Evolutionary conservation across 2,888 invertebrate species (phyloP), one percentile per base, ranked within the genome.

Genomic region (Lissonota sp.): DNA sequence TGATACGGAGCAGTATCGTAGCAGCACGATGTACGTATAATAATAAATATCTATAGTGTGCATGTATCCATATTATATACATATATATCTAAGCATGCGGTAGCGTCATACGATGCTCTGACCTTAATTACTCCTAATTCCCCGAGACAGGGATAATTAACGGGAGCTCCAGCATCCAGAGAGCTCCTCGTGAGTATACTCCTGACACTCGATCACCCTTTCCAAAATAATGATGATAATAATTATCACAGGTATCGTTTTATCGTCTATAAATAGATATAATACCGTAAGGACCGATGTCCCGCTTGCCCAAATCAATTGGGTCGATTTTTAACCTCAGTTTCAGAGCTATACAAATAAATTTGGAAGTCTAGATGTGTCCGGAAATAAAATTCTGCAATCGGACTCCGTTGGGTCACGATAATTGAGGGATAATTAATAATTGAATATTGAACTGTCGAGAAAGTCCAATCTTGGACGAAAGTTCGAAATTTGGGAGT

Each of bases 91-190:
- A 66, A 57, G 40, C 49, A 60, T 26, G 26, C 26, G 26, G 74
- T 60, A 60, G 57, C 78, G 73, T 82, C 67, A 83, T 82, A 62
- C 79, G 66, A 75, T 55, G 72, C 71, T 51, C 42, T 80, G 71
- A 74, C 75, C 80, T 82, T 86, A 85, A 86, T 86, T 84, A 82
- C 85, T 79, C 40, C 69, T 83, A 85, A 86, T 84, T 85, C 78
- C 69, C 55, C 60, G 62, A 63, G 77, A 75, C 79, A 74, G 79
- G 81, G 81, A 84, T 80, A 84, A 86, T 86, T 84, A 85, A 86
- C 84, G 64, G 77, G 60, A 64, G 67, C 73, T 67, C 51, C 80
- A 73, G 73, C 80, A 70, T 64, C 64, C 64, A 55, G 53, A 60
- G 74, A 63, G 63, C 5, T 51, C n/a, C 46, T 1, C 14, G 58